Base-by-base conservation (phyloP, 2,797 vertebrate species). In the Pangasius larnaudii region DNA sequence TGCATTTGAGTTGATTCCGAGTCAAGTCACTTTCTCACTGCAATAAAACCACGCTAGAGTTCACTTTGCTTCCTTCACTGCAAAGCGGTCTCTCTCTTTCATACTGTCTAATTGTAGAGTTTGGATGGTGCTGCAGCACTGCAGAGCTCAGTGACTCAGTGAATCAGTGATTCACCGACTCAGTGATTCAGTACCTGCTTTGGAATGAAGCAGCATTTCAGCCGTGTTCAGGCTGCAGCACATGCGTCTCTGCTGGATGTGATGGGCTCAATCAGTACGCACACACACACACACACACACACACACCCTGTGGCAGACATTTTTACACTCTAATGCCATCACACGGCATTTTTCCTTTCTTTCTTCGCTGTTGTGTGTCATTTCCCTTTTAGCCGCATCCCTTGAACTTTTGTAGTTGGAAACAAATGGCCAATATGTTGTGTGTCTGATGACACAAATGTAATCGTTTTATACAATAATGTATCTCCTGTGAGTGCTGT, bases 91-190 rank as follows among this genome's bases (percentile, higher is more conserved):
- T 56, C 10, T 49, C 8, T 53, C 49, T n/a, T 71, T 58, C 51
- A 16, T 39, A 13, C 67, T 59, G 51, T 33, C 53, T 87, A 22
- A 59, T 14, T 1, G 16, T 27, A 58, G 49, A 46, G 36, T 8
- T 71, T 16, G 30, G 39, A 42, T 22, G 14, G 67, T 75, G 69
- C 46, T 83, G 80, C 80, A 77, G 86, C 81, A 67, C 22, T 88
- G 86, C 58, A 61, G 49, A 36, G 46, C 65, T 24, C 19, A 85
- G 46, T 69, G 82, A 56, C 0, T 82, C 58, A 49, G 63, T 69
- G 82, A 71, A 1, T 80, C 18, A 61, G 7, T 30, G 81, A 83
- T 0, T 84, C 49, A 36, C 2, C 27, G 46, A 69, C 3, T 85
- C 19, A 24, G 30, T 83, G 56, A 84, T n/a, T 87, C 78, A 87